A percentile compares a stretch with the other conserved stretches of the same genome.
Evolutionary conservation across 2,797 vertebrate species (phyloP).

Genomic region (Centroberyx gerrardi): DNA sequence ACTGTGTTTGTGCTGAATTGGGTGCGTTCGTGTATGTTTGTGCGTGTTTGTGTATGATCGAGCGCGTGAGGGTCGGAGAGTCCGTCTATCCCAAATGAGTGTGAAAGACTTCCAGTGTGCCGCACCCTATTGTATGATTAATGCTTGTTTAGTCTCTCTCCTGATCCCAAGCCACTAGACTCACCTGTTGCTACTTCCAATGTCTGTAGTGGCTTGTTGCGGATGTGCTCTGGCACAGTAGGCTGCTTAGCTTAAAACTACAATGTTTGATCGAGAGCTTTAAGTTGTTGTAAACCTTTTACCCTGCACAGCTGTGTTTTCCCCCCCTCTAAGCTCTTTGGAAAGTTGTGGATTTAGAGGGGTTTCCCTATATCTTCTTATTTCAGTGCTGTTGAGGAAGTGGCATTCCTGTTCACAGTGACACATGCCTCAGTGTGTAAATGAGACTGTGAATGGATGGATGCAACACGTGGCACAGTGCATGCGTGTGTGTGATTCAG

Average conservation of each 20-base stretch:
- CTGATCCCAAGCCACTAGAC: not conserved
- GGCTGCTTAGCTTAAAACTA: not conserved
- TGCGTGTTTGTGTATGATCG: constrained; percentile 1
- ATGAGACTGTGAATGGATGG: constrained; percentile 4
- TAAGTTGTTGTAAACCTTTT: not conserved
- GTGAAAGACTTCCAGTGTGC: not conserved
- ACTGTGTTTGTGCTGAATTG: no score
- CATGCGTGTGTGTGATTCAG: constrained; percentile 7
- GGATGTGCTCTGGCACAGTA: not conserved
- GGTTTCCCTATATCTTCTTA: not conserved
- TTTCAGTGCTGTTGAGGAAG: constrained; percentile 26
- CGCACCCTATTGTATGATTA: not conserved
- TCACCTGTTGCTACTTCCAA: constrained; percentile 34
- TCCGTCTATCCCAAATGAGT: no score
- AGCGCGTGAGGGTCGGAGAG: no score
- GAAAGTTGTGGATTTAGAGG: not conserved
- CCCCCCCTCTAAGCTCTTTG: not conserved
- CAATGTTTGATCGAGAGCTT: not conserved
- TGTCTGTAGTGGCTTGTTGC: not conserved
- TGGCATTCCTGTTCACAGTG: not conserved
- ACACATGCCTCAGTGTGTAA: constrained; percentile 7
- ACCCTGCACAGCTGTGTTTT: not conserved
- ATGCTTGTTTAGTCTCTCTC: not conserved
- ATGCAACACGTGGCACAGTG: constrained; percentile 13
- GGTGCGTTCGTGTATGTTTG: not conserved